Percentiles rank a stretch among this genome's conserved stretches.
Conservation (phyloP, 2,113 vertebrate species). For the Orycteropus afer region DNA sequence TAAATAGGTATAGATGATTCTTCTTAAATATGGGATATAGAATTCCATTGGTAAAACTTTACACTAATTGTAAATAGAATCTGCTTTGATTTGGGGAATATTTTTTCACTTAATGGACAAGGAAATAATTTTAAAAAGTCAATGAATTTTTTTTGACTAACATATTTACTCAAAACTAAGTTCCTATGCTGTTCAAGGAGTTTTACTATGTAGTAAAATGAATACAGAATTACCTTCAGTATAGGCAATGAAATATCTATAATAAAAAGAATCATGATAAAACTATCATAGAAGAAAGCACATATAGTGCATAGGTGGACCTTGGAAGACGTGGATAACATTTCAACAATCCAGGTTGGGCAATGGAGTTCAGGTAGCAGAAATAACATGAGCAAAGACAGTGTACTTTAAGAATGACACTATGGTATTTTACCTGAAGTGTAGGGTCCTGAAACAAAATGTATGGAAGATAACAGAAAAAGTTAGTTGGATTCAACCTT, state of each 20-base stretch:
- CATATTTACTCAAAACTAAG: background rate
- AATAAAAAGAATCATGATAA: background rate
- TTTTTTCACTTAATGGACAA: background rate
- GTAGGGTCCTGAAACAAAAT: background rate
- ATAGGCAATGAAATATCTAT: background rate
- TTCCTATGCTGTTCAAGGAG: background rate
- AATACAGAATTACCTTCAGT: background rate
- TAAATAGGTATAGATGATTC: background rate
- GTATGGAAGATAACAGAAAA: background rate
- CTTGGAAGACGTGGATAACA: background rate
- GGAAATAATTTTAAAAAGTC: background rate
- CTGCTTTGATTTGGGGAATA: background rate
- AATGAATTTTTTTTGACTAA: background rate
- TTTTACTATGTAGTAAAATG: constrained; percentile 18
- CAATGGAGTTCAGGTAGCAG: background rate
- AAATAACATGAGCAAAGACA: background rate
- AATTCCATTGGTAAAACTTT: background rate
- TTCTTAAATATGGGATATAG: background rate
- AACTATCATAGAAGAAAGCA: background rate
- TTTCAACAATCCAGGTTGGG: background rate
- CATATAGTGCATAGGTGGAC: background rate
- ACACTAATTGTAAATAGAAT: background rate
- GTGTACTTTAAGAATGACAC: background rate
- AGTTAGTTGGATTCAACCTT: background rate
- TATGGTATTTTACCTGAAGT: background rate